Evolutionary conservation across 2,888 invertebrate genomes (phyloP).

Genomic region (Hemicrepidius hirtus): DNA sequence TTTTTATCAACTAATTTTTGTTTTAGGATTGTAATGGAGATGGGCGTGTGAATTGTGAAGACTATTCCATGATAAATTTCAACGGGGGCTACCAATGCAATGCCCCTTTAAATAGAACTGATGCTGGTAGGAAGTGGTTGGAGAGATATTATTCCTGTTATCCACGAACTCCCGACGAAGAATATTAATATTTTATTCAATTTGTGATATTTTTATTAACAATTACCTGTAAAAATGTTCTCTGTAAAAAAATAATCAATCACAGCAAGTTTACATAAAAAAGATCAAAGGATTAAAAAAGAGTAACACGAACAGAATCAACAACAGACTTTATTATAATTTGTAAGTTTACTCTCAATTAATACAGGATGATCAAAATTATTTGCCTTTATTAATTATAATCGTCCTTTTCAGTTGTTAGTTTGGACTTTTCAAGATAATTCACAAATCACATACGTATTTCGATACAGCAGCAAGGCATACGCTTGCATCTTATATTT

Average conservation of each 20-base stretch:
- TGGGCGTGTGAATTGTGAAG: constrained; percentile 85
- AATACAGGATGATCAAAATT: constrained; percentile 48
- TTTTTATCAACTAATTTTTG: constrained; percentile 55
- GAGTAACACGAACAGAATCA: constrained; percentile 6
- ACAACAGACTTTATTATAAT: constrained; percentile 37
- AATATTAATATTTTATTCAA: background rate
- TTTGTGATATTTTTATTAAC: too few relatives aligned
- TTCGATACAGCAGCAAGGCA: background rate
- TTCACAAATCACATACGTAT: constrained; percentile 16
- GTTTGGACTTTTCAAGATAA: background rate
- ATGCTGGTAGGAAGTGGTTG: constrained; percentile 1
- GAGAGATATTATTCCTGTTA: constrained; percentile 10
- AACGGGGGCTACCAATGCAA: constrained; percentile 84
- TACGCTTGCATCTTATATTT: constrained; percentile 49
- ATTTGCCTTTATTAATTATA: constrained; percentile 37
- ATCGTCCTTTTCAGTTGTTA: background rate
- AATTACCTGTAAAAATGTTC: too few relatives aligned
- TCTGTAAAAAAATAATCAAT: background rate
- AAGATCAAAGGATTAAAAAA: background rate
- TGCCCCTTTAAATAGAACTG: constrained; percentile 72
- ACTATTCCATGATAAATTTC: constrained; percentile 72
- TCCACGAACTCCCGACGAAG: background rate
- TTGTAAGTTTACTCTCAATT: constrained; percentile 34
- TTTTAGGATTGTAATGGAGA: constrained; percentile 87
- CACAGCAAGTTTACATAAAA: background rate